phyloP scores from a whole-genome alignment of 2,888 invertebrate species.

The Eudasyphora cyanicolor region DNA sequence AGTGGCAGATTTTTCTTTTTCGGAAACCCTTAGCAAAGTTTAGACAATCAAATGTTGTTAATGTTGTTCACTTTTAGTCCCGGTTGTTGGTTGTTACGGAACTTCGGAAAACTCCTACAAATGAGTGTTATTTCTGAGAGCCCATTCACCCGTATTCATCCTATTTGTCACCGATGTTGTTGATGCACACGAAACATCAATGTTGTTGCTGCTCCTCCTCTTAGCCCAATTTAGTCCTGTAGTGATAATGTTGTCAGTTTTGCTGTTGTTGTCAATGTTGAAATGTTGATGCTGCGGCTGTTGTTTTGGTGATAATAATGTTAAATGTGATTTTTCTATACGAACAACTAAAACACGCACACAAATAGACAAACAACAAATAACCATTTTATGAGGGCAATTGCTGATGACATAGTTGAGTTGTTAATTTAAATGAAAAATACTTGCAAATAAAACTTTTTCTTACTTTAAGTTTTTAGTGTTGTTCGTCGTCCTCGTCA shows the following conservation, averaged over 20 bases:
- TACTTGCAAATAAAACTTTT: slow-evolving; percentile 29
- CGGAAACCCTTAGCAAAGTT: slow-evolving; percentile 4
- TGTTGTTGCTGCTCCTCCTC: not conserved
- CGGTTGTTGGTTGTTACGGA: not conserved
- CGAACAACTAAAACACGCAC: too few relatives aligned
- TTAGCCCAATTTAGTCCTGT: too few relatives aligned
- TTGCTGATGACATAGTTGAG: slow-evolving; percentile 52
- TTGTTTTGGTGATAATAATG: slow-evolving; percentile 28
- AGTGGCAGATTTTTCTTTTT: not conserved
- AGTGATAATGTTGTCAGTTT: too few relatives aligned
- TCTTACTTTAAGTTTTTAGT: slow-evolving; percentile 1
- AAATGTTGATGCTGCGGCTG: not conserved
- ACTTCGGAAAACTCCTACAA: not conserved
- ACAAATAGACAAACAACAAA: not conserved
- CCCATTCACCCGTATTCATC: not conserved
- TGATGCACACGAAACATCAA: not conserved
- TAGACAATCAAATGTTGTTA: slow-evolving; percentile 26
- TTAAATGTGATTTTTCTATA: slow-evolving; percentile 16
- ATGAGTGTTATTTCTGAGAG: not conserved
- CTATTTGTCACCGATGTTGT: not conserved
- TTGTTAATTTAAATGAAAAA: slow-evolving; percentile 54
- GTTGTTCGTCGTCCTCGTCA: not conserved
- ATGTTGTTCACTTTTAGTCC: not conserved
- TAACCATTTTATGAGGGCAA: slow-evolving; percentile 55
- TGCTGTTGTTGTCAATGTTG: not conserved